Conservation (phyloP, 2,888 invertebrate species). For the Melangyna quadrimaculata region DNA sequence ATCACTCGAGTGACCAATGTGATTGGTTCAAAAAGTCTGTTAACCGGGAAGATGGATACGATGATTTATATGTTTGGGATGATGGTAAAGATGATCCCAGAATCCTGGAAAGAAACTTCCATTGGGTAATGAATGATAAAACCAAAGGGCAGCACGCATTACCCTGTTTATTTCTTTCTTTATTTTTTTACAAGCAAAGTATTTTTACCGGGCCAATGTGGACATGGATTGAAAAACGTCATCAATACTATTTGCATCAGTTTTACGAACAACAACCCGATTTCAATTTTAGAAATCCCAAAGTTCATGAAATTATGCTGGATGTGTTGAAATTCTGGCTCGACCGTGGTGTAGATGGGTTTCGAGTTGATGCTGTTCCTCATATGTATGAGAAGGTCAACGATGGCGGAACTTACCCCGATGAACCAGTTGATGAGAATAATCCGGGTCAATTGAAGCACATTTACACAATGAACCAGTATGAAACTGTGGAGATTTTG, state of each 20-base stretch:
- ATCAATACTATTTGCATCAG: slow-evolving; percentile 87
- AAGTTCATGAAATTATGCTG: slow-evolving; percentile 83
- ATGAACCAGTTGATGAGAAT: no score
- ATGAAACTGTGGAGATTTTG: no score
- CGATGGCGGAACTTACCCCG: slow-evolving; percentile 76
- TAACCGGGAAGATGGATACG: slow-evolving; percentile 84
- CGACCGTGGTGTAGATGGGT: slow-evolving; percentile 88
- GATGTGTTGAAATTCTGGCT: slow-evolving; percentile 87
- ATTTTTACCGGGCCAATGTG: no score
- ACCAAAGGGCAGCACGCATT: slow-evolving; percentile 74
- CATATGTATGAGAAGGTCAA: slow-evolving; percentile 82
- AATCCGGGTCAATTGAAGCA: no score
- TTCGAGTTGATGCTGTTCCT: slow-evolving; percentile 86
- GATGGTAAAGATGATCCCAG: slow-evolving; percentile 81
- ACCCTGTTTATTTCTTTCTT: no score
- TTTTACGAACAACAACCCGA: slow-evolving; percentile 87
- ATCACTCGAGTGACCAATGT: slow-evolving; percentile 90
- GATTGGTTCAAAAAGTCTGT: slow-evolving; percentile 92
- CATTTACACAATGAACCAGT: no score
- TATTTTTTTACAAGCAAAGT: no score
- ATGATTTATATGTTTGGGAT: slow-evolving; percentile 90
- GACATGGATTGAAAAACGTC: slow-evolving; percentile 84
- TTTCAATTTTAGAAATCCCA: slow-evolving; percentile 88
- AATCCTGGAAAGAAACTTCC: slow-evolving; percentile 72
- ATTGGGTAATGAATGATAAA: slow-evolving; percentile 73